Evolutionary conservation across 2,797 vertebrate species (phyloP).

Genomic region (Uromys caudimaculatus): DNA sequence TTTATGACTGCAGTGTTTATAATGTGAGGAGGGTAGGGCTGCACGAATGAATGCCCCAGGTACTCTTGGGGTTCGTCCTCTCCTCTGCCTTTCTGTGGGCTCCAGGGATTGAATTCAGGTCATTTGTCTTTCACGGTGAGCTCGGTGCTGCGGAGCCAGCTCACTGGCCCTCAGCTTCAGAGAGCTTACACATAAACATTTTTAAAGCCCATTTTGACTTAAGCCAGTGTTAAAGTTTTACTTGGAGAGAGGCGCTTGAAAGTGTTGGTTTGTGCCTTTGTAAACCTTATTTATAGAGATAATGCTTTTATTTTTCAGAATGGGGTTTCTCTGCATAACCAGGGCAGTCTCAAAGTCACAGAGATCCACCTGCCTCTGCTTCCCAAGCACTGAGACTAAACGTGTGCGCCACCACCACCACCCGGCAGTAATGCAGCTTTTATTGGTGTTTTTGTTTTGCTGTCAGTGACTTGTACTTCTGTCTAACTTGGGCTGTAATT

Average conservation of each 20-base stretch:
- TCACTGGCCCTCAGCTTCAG: background rate
- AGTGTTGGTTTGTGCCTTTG: background rate
- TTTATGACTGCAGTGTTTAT: background rate
- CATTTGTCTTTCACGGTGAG: background rate
- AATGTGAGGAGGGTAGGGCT: background rate
- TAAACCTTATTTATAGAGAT: background rate
- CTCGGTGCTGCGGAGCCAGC: too few relatives aligned
- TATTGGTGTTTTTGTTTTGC: background rate
- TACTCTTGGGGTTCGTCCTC: background rate
- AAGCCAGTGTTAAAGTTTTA: background rate
- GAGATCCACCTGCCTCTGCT: background rate
- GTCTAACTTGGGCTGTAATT: conserved; percentile 9
- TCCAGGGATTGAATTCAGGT: background rate
- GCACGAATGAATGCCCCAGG: background rate
- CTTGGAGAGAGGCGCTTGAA: background rate
- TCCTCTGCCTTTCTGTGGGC: background rate
- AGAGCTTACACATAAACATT: background rate
- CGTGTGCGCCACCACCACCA: background rate
- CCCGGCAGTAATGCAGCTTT: background rate
- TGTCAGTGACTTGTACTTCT: conserved; percentile 7
- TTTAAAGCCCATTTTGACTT: background rate
- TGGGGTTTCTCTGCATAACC: background rate
- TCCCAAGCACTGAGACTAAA: background rate
- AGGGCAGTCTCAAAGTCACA: background rate
- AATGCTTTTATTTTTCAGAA: background rate